phyloP scores from a whole-genome alignment of 2,888 invertebrate species.

The Erynnis tages region DNA sequence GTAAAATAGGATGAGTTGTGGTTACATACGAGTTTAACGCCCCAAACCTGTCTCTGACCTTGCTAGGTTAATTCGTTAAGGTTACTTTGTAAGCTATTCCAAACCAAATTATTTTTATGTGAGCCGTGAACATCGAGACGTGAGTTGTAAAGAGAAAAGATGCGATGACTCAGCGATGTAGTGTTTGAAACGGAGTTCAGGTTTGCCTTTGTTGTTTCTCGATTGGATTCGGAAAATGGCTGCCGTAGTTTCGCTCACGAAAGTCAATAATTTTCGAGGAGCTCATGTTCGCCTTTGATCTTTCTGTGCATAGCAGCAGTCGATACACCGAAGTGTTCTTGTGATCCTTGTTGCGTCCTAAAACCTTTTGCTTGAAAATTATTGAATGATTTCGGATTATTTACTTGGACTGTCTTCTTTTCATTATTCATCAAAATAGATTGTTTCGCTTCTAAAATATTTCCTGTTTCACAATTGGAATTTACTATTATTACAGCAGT shows the following conservation, averaged over 20 bases:
- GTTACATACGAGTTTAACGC: conserved; percentile 8
- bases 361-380: too few species aligned
- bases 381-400: too few species aligned
- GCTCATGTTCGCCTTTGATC: not conserved
- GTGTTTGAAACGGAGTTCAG: not conserved
- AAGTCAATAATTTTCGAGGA: not conserved
- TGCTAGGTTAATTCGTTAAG: not conserved
- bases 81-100: conserved; percentile 12
- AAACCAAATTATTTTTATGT: conserved; percentile 7
- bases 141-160: not conserved
- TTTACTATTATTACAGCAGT: too few species aligned
- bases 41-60: conserved; percentile 6
- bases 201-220: not conserved
- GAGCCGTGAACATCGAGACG: conserved; percentile 2
- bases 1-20: not conserved
- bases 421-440: too few species aligned
- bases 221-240: conserved; percentile 1
- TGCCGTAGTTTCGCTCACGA: not conserved
- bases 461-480: too few species aligned
- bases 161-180: not conserved
- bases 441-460: too few species aligned
- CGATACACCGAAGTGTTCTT: not conserved
- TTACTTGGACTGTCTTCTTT: too few species aligned
- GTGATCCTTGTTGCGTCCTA: not conserved
- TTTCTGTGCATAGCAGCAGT: not conserved